Conservation (phyloP, 2,797 vertebrate genomes). For the Cetoscarus ocellatus region DNA sequence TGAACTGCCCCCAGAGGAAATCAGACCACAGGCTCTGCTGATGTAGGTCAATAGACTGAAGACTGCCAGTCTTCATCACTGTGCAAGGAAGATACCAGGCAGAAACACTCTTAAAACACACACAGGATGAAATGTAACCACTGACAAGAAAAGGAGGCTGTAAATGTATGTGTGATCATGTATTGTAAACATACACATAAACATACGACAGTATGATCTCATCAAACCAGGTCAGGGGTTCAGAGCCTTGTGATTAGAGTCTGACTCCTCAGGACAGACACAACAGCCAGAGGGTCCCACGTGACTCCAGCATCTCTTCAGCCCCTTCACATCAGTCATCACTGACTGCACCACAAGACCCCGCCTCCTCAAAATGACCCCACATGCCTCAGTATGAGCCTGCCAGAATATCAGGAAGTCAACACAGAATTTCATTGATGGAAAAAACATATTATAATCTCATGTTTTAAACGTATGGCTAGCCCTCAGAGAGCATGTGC, state of each 20-base stretch:
- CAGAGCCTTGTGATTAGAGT: slow-evolving; percentile 52
- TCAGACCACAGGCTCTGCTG: slow-evolving; percentile 49
- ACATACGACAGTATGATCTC: slow-evolving; percentile 8
- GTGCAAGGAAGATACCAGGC: slow-evolving; percentile 49
- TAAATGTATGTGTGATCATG: too few species aligned
- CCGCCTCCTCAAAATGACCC: not conserved
- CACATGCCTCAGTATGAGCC: too few species aligned
- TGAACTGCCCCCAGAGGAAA: slow-evolving; percentile 58
- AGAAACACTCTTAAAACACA: slow-evolving; percentile 21
- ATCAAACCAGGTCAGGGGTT: slow-evolving; percentile 38
- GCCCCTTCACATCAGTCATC: slow-evolving; percentile 7
- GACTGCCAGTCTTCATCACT: slow-evolving; percentile 38
- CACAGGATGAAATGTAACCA: not conserved
- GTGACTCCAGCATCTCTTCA: slow-evolving; percentile 5
- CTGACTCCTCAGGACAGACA: slow-evolving; percentile 49
- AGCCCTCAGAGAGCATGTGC: too few species aligned
- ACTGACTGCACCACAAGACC: slow-evolving; percentile 1
- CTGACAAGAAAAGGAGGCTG: not conserved
- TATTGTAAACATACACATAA: not conserved
- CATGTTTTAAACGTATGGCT: too few species aligned
- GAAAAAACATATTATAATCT: not conserved
- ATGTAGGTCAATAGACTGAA: slow-evolving; percentile 76
- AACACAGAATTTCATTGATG: not conserved
- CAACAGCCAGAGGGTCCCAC: slow-evolving; percentile 50
- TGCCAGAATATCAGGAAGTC: not conserved